These are phyloP conservation scores for Aporrectodea caliginosa DNA, from an alignment of 1,140 invertebrate genomes.

Conservation along the genomic window DNA sequence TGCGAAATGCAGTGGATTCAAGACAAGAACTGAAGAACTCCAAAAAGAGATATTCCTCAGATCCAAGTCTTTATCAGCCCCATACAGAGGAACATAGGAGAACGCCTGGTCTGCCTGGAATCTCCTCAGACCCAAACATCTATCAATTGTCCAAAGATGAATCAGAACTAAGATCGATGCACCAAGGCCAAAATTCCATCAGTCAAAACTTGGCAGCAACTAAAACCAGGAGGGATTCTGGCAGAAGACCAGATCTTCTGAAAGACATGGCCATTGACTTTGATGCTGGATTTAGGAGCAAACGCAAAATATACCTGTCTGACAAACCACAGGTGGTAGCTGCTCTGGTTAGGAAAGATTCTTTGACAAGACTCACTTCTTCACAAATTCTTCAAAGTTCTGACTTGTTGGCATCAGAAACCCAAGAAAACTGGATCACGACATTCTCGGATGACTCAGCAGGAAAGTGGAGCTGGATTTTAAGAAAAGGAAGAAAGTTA, in stretches of 20 bases:
- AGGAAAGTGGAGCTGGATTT: too few relatives aligned
- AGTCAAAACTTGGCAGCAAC: not conserved
- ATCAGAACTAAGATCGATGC: too few relatives aligned
- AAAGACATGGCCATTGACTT: not conserved
- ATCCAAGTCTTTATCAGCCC: not conserved
- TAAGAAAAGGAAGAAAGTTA: not conserved
- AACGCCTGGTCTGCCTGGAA: not conserved
- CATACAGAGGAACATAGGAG: not conserved
- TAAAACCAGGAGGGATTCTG: not conserved
- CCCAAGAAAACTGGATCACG: not conserved
- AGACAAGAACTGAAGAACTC: not conserved
- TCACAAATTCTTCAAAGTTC: not conserved
- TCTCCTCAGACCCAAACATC: not conserved
- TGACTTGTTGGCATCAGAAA: not conserved
- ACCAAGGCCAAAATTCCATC: too few relatives aligned
- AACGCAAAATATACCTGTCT: not conserved
- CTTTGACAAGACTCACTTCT: not conserved
- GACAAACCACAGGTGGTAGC: not conserved
- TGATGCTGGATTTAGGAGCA: not conserved
- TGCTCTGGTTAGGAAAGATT: not conserved
- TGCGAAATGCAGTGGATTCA: not conserved
- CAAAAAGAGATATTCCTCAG: not conserved
- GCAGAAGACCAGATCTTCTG: not conserved
- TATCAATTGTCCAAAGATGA: not conserved
- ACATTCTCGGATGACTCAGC: too few relatives aligned